Evolutionary conservation across 23 tunicate genomes (phyloP).

Genomic region (Halocynthia roretzi): DNA sequence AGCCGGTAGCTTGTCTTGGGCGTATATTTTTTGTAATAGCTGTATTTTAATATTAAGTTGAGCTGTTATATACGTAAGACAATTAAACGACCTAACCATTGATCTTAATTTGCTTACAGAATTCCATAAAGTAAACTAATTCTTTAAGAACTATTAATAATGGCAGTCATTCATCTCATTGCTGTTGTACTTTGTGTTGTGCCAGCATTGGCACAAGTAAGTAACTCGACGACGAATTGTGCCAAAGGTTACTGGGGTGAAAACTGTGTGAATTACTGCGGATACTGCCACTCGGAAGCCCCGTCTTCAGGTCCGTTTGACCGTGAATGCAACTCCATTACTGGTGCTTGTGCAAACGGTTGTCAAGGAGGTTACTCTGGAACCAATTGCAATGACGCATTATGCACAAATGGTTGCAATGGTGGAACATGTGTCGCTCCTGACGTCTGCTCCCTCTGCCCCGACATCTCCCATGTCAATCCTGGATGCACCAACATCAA

Average conservation of each 20-base stretch:
- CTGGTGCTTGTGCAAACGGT: slow-evolving; percentile 13
- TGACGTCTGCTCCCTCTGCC: slow-evolving; percentile 53
- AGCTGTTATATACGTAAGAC: too few relatives aligned
- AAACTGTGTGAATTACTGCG: slow-evolving; percentile 10
- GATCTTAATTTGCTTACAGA: too few relatives aligned
- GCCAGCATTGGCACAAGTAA: too few relatives aligned
- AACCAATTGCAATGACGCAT: slow-evolving; percentile 9
- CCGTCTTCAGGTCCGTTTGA: slow-evolving; percentile 5
- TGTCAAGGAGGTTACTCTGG: slow-evolving; percentile 22
- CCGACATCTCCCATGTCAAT: slow-evolving; percentile 38
- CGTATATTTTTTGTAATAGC: too few relatives aligned
- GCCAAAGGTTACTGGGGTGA: slow-evolving; percentile 20
- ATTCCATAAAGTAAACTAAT: too few relatives aligned
- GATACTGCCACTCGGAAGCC: slow-evolving; percentile 6
- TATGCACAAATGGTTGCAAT: slow-evolving; percentile 42
- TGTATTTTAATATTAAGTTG: too few relatives aligned
- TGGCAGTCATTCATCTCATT: too few relatives aligned
- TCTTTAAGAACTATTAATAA: too few relatives aligned
- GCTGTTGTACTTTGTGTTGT: too few relatives aligned
- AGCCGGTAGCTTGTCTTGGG: too few relatives aligned
- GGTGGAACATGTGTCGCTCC: slow-evolving; percentile 56
- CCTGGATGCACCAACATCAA: slow-evolving; percentile 72
- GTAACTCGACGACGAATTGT: slow-evolving; percentile 8
- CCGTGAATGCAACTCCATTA: slow-evolving; percentile 5
- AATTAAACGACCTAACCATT: too few relatives aligned